Conservation (phyloP, 2,113 vertebrate genomes). For the Todiramphus chloris region DNA sequence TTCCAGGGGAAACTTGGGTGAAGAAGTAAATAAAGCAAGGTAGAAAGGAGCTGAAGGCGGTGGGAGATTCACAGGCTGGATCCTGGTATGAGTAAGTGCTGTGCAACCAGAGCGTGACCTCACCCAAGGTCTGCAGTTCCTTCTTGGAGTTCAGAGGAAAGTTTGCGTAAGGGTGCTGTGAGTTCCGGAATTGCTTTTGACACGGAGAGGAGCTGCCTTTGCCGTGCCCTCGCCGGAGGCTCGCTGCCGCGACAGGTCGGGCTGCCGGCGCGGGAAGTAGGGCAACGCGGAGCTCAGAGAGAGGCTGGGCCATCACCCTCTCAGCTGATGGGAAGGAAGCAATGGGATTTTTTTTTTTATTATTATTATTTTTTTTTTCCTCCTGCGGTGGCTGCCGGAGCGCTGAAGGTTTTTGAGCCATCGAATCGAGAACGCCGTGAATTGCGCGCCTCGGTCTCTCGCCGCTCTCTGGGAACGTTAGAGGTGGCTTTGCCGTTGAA, state of each 20-base stretch:
- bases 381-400: background rate
- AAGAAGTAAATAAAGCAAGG: background rate
- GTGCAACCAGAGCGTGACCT: background rate
- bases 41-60: background rate
- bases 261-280: background rate
- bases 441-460: background rate
- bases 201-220: background rate
- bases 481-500: background rate
- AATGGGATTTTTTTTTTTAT: background rate
- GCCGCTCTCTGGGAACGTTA: background rate
- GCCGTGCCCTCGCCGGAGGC: background rate
- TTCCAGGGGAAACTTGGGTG: background rate
- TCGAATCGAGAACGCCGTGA: background rate
- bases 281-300: background rate
- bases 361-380: background rate
- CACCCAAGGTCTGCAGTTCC: background rate
- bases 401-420: background rate
- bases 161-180: background rate
- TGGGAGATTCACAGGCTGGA: background rate
- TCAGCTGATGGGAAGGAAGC: background rate
- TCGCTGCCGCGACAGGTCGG: background rate
- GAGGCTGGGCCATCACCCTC: background rate
- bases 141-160: background rate
- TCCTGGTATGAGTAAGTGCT: accelerated
- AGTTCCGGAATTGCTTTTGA: background rate